These are phyloP conservation scores for Trachelus iudaicus DNA, from an alignment of 2,888 invertebrate species.

Conservation along the genomic window DNA sequence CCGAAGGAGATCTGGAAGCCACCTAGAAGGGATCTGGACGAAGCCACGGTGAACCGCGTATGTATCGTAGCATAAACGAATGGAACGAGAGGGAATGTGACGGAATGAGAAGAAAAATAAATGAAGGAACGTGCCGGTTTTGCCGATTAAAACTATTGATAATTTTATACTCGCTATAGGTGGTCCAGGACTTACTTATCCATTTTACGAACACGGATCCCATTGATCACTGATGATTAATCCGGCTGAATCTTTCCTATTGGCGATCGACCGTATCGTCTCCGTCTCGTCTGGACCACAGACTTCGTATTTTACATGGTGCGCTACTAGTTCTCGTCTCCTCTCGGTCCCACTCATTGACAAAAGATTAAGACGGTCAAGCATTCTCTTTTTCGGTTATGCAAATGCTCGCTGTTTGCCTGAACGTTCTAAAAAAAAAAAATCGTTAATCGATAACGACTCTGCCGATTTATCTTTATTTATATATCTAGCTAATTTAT, in stretches of 20 bases:
- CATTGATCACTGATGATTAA: constrained; percentile 51
- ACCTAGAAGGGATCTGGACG: neutral
- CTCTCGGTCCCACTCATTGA: neutral
- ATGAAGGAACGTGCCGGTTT: neutral
- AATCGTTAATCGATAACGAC: no score
- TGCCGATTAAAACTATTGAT: neutral
- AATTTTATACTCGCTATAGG: constrained; percentile 5
- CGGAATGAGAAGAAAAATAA: constrained; percentile 1
- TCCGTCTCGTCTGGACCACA: neutral
- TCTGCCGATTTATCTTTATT: neutral
- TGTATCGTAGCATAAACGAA: neutral
- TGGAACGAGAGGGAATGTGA: neutral
- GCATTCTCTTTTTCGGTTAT: no score
- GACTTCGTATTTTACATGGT: neutral
- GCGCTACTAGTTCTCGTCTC: neutral
- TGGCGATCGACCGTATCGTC: neutral
- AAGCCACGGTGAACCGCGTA: no score
- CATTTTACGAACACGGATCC: constrained; percentile 43
- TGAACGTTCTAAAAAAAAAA: no score
- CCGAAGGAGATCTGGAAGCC: neutral
- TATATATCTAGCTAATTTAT: constrained; percentile 18
- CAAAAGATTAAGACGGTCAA: no score
- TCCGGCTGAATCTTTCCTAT: neutral
- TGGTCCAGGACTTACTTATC: neutral
- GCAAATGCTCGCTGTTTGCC: no score